Base-by-base conservation (phyloP, 2,797 vertebrate species). In the Fundulus diaphanus region DNA sequence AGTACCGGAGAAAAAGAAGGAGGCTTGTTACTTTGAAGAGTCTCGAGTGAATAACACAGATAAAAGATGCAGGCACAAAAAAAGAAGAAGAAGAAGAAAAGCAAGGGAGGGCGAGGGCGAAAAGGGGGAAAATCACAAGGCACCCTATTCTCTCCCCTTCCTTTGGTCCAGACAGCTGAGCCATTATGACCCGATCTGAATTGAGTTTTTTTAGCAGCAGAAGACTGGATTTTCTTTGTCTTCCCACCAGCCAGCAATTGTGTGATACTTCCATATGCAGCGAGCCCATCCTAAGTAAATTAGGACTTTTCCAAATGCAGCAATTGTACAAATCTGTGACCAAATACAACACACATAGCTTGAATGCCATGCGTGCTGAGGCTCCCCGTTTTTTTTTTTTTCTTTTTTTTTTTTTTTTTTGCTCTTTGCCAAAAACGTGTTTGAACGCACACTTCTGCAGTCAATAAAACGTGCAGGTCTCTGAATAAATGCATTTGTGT, bases 121-220 rank as follows among this genome's bases (percentile, higher is more conserved):
- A 91, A 91, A 92, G 90, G 90, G 89, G 95, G 96, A 94, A 94
- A 95, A 96, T 95, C 96, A 98, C 97, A 99, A 99, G 97, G 96
- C 95, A 91, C 93, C 95, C 96, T 96, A 98, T 98, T 99, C 97
- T 99, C 95, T 97, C 95, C 95, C 93, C 94, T 92, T 94, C 94
- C 96, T 97, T 97, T 96, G 95, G 95, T 96, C 96, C 94, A 95
- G 96, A 97, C 97, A 98, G 97, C 97, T 98, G 96, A 98, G 96
- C 96, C 96, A 97, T 97, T 97, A 97, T 96, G 96, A 97, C 95
- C 92, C 95, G 94, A 96, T 96, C 95, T 97, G 95, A 99, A 97
- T 96, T 94, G 96, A 94, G 96, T 96, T 95, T 96, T 59, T 91
- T 95, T 96, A 92, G 94, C 87, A 91, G 92, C 88, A 92, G 94